Percentiles rank a stretch among this genome's conserved stretches.
Conservation (phyloP, 2,113 vertebrate genomes). For the Pomatorhinus ruficollis region DNA sequence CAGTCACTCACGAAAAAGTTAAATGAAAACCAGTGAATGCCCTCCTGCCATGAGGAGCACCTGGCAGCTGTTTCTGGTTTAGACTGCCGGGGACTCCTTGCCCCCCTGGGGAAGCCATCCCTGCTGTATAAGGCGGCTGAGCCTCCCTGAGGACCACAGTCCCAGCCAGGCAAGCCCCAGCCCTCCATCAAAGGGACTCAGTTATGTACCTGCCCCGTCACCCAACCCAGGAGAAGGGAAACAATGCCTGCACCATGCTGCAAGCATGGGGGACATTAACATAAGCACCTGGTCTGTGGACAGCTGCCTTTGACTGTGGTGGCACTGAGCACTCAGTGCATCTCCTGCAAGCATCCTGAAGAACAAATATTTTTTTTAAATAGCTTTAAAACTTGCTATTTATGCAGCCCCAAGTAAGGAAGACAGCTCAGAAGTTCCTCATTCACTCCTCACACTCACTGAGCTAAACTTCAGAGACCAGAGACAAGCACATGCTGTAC, state of each 20-base stretch:
- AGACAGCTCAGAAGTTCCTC: not conserved
- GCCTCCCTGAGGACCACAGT: not conserved
- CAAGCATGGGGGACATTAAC: not conserved
- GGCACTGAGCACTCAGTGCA: not conserved
- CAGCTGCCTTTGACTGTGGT: too few species aligned
- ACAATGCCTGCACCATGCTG: accelerated
- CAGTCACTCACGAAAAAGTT: not conserved
- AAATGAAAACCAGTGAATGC: not conserved
- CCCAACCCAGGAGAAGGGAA: not conserved
- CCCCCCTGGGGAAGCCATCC: not conserved
- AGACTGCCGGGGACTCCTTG: accelerated
- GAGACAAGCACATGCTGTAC: not conserved
- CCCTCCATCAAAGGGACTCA: not conserved
- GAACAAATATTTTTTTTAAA: not conserved
- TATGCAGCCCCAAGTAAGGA: not conserved
- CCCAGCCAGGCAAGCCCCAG: not conserved
- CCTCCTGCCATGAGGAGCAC: not conserved
- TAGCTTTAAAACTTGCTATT: not conserved
- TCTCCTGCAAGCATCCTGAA: not conserved
- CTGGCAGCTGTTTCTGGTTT: not conserved
- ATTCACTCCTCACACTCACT: not conserved
- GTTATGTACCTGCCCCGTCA: not conserved
- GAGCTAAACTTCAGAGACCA: not conserved
- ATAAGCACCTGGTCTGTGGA: not conserved
- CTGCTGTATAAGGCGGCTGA: accelerated